Conservation (phyloP, 2,113 vertebrate species). For the Serinus canaria region DNA sequence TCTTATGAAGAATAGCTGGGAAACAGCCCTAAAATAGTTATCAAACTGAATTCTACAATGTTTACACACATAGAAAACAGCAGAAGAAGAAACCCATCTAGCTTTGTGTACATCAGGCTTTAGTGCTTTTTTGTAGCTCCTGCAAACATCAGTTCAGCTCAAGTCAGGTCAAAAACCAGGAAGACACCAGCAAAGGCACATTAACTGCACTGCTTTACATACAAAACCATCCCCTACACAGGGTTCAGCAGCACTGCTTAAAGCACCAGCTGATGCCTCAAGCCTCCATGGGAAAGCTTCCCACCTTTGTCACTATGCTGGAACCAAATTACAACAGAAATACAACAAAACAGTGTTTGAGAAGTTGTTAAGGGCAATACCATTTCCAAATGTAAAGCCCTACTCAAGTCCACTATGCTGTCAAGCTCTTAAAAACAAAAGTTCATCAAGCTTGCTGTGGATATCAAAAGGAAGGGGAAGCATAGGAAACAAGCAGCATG, state of each 20-base stretch:
- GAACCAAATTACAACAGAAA: background rate
- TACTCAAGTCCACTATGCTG: background rate
- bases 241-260: background rate
- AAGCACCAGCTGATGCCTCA: background rate
- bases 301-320: background rate
- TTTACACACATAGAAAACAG: background rate
- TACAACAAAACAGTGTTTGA: background rate
- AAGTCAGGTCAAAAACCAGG: background rate
- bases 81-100: background rate
- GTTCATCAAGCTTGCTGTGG: background rate
- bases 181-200: background rate
- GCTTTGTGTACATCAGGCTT: background rate
- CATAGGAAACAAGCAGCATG: background rate
- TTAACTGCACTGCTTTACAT: background rate
- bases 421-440: background rate
- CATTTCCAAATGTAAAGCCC: background rate
- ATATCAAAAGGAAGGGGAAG: background rate
- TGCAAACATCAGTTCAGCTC: background rate
- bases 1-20: background rate
- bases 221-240: background rate
- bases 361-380: background rate
- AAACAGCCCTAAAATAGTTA: background rate
- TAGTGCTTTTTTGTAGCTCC: background rate
- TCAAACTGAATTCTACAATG: background rate
- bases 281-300: background rate